Percentiles rank a stretch among this genome's conserved stretches.
Conservation (phyloP, 2,888 invertebrate species). For the Cataglyphis altisquamis region DNA sequence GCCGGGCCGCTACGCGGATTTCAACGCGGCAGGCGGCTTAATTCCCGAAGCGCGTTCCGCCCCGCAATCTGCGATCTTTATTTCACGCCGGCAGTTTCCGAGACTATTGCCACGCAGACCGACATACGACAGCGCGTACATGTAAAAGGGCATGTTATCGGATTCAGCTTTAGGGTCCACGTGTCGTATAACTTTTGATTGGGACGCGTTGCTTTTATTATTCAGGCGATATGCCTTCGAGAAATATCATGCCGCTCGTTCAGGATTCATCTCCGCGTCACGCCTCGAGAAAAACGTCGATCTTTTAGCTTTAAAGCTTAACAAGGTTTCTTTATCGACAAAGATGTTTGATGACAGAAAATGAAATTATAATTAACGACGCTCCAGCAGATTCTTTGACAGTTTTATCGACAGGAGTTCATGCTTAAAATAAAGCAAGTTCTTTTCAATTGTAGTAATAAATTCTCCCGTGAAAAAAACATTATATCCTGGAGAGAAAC, state of each 20-base stretch:
- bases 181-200: constrained; percentile 66
- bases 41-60: constrained; percentile 45
- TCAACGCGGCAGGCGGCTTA: constrained; percentile 32
- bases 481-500: not conserved
- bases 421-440: not conserved
- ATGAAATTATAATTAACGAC: constrained; percentile 39
- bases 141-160: constrained; percentile 23
- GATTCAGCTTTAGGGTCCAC: constrained; percentile 57
- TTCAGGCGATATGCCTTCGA: constrained; percentile 18
- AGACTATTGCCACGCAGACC: constrained; percentile 56
- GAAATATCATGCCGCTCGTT: not conserved
- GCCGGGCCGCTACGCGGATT: not conserved
- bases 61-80: constrained; percentile 57
- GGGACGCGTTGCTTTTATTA: constrained; percentile 65
- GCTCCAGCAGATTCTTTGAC: not conserved
- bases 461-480: not conserved
- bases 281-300: constrained; percentile 16
- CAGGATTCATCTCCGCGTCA: not conserved
- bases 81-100: constrained; percentile 54
- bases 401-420: constrained; percentile 4
- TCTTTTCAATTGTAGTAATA: not conserved
- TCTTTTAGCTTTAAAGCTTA: not conserved
- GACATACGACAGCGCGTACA: not conserved
- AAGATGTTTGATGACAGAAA: not conserved
- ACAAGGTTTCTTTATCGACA: not conserved